Evolutionary conservation across 2,888 invertebrate species (phyloP).

Genomic region (Drosophila imparisetae): DNA sequence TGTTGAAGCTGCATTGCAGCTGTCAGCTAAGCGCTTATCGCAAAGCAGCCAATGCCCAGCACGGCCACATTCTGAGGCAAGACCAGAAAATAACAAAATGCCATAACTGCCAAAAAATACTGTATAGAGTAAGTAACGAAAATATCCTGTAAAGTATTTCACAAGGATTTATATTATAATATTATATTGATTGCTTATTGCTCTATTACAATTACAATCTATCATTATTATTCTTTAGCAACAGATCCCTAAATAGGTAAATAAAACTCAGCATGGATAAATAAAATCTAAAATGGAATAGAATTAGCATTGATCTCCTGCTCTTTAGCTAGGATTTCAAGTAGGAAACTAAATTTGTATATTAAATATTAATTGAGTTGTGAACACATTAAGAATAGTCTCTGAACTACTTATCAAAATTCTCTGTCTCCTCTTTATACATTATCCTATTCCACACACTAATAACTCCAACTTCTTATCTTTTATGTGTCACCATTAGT

Average conservation of each 20-base stretch:
- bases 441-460: not conserved
- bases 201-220: not conserved
- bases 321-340: not conserved
- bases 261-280: not conserved
- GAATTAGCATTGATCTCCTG: not conserved
- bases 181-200: not conserved
- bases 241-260: not conserved
- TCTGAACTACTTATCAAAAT: not conserved
- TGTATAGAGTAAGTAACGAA: no score
- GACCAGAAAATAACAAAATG: not conserved
- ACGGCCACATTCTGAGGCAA: slow-evolving; percentile 8
- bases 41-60: slow-evolving; percentile 3
- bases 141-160: not conserved
- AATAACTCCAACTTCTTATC: not conserved
- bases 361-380: not conserved
- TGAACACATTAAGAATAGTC: not conserved
- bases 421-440: not conserved
- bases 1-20: slow-evolving; percentile 58
- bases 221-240: not conserved
- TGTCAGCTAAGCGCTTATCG: slow-evolving; percentile 20
- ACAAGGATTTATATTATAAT: not conserved
- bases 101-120: not conserved
- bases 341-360: not conserved
- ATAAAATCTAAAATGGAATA: not conserved
- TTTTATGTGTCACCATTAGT: not conserved